A percentile compares a stretch with the other conserved stretches of the same genome.
Evolutionary conservation across 2,113 vertebrate species (phyloP).

Genomic region (Anguilla rostrata): DNA sequence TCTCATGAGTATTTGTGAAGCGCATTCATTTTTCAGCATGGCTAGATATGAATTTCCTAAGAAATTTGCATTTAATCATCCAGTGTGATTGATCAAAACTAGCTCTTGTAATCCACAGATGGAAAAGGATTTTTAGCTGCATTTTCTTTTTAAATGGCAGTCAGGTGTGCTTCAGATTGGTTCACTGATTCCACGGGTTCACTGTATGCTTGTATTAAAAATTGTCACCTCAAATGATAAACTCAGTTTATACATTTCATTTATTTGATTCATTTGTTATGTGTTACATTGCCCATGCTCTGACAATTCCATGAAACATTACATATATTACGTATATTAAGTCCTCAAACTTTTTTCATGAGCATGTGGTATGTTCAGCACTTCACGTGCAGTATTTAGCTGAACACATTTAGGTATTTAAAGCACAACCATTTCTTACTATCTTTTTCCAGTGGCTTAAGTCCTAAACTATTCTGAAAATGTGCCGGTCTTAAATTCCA

Average conservation of each 20-base stretch:
- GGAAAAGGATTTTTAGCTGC: background rate
- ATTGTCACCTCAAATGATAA: too few relatives aligned
- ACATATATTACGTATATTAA: too few relatives aligned
- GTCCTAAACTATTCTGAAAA: background rate
- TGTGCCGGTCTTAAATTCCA: background rate
- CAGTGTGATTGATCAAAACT: background rate
- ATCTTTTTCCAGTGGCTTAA: background rate
- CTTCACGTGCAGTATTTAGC: background rate
- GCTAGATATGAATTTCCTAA: background rate
- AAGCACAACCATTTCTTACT: background rate
- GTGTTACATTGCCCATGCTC: background rate
- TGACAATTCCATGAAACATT: background rate
- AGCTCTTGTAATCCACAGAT: background rate
- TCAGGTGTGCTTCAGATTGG: background rate
- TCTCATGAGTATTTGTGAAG: background rate
- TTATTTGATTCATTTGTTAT: background rate
- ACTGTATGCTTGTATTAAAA: too few relatives aligned
- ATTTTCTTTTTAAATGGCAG: background rate
- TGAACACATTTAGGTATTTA: constrained; percentile 7
- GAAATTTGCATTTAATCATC: background rate
- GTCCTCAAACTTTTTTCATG: background rate
- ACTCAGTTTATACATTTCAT: too few relatives aligned
- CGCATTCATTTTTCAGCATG: background rate
- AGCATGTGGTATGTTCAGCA: background rate
- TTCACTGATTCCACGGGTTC: background rate